Evolutionary conservation across 2,113 vertebrate genomes (phyloP).

Genomic region (Passer domesticus): DNA sequence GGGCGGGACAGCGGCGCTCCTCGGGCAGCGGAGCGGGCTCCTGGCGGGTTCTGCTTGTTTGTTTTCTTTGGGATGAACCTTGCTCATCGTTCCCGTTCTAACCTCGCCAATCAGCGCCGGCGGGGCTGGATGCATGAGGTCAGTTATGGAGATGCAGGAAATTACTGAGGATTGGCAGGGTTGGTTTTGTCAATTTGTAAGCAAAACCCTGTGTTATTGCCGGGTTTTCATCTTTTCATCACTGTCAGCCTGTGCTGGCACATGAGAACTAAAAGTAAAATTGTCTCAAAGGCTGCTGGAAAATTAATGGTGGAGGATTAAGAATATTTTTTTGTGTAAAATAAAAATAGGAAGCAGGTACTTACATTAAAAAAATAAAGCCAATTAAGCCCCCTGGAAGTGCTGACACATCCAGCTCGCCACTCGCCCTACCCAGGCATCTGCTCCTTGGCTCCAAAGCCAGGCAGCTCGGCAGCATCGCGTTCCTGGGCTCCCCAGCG

Average conservation of each 20-base stretch:
- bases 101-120: constrained; percentile 52
- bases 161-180: constrained; percentile 41
- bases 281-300: not conserved
- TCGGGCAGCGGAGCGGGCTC: not conserved
- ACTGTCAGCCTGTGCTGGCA: not conserved
- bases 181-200: constrained; percentile 46
- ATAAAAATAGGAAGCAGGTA: not conserved
- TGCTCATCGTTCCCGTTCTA: constrained; percentile 4
- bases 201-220: constrained; percentile 40
- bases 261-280: not conserved
- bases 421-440: not conserved
- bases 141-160: constrained; percentile 58
- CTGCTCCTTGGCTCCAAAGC: not conserved
- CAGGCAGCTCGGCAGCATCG: not conserved
- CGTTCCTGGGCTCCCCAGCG: not conserved
- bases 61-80: not conserved
- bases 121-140: constrained; percentile 42
- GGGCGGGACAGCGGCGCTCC: not conserved
- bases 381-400: constrained; percentile 1
- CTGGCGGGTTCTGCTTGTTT: not conserved
- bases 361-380: not conserved
- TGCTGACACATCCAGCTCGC: not conserved
- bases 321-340: not conserved
- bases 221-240: constrained; percentile 25
- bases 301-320: not conserved